These are phyloP conservation scores for Neocrepidodera transversa DNA, from an alignment of 2,888 invertebrate genomes.

Conservation along the genomic window DNA sequence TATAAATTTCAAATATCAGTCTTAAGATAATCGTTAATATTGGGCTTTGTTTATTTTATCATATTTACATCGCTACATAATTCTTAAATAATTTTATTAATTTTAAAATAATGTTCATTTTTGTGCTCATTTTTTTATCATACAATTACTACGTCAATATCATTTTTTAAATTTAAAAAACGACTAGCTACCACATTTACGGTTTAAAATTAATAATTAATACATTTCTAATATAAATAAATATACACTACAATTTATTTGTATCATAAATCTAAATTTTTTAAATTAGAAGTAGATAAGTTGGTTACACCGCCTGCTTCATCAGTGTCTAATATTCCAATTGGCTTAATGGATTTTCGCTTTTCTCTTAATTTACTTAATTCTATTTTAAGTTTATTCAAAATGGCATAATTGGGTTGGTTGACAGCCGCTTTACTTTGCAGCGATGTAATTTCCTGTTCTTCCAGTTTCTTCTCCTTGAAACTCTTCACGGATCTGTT, in stretches of 20 bases:
- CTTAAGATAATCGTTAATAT: no score
- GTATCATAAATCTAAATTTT: slow-evolving; percentile 72
- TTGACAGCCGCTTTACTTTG: slow-evolving; percentile 88
- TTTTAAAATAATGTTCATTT: no score
- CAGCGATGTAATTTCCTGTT: slow-evolving; percentile 90
- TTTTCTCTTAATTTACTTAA: slow-evolving; percentile 78
- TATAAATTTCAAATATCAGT: no score
- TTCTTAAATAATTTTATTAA: no score
- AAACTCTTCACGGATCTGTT: slow-evolving; percentile 89
- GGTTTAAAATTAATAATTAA: no score
- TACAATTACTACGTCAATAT: no score
- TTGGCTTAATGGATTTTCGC: slow-evolving; percentile 61
- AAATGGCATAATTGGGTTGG: slow-evolving; percentile 89
- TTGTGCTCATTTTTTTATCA: no score
- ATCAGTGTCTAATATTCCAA: slow-evolving; percentile 67
- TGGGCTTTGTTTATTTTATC: no score
- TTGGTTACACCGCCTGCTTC: slow-evolving; percentile 65
- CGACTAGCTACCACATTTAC: no score
- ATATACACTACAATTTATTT: neutral
- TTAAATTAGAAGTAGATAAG: slow-evolving; percentile 78
- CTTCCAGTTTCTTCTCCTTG: slow-evolving; percentile 90
- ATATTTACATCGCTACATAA: no score
- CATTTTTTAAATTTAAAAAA: no score
- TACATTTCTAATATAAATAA: no score
- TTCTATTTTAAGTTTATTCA: slow-evolving; percentile 83